Evolutionary conservation across 2,888 invertebrate genomes (phyloP).

Genomic region (Lumbricus terrestris): DNA sequence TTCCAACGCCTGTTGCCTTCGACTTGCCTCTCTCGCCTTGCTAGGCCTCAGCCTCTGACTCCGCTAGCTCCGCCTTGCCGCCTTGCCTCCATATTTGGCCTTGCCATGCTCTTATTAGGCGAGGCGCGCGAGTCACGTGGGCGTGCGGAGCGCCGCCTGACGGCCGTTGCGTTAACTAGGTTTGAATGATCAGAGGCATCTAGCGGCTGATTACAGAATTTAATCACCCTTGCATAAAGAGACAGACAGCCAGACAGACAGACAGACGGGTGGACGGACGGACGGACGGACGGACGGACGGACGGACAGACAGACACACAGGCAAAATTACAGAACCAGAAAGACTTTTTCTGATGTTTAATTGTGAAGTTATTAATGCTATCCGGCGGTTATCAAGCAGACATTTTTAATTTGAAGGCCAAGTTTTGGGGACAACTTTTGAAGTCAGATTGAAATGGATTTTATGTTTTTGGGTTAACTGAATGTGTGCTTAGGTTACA

Average conservation of each 20-base stretch:
- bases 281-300: too few relatives aligned
- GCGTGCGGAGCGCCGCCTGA: not conserved
- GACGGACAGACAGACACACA: too few relatives aligned
- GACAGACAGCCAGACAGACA: not conserved
- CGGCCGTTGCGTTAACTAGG: not conserved
- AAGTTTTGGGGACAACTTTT: too few relatives aligned
- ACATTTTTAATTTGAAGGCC: too few relatives aligned
- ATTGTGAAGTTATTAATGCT: too few relatives aligned
- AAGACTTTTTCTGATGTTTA: not conserved
- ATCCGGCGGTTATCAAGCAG: too few relatives aligned
- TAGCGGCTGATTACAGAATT: not conserved
- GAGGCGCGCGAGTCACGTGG: not conserved
- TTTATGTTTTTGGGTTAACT: too few relatives aligned
- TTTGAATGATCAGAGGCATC: not conserved
- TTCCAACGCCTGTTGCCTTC: too few relatives aligned
- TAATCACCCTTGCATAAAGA: not conserved
- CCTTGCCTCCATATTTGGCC: constrained; percentile 16
- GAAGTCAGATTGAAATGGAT: not conserved
- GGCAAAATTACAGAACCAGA: not conserved
- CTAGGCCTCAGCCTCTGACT: not conserved
- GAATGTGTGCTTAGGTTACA: too few relatives aligned
- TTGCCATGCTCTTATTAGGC: constrained; percentile 8
- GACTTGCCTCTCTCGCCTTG: not conserved
- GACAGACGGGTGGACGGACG: too few relatives aligned
- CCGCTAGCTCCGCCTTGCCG: not conserved